Percentiles rank a stretch among this genome's conserved stretches.
These are phyloP conservation scores for Elysia crispata DNA, from an alignment of 2,888 invertebrate genomes.

Conservation along the genomic window DNA sequence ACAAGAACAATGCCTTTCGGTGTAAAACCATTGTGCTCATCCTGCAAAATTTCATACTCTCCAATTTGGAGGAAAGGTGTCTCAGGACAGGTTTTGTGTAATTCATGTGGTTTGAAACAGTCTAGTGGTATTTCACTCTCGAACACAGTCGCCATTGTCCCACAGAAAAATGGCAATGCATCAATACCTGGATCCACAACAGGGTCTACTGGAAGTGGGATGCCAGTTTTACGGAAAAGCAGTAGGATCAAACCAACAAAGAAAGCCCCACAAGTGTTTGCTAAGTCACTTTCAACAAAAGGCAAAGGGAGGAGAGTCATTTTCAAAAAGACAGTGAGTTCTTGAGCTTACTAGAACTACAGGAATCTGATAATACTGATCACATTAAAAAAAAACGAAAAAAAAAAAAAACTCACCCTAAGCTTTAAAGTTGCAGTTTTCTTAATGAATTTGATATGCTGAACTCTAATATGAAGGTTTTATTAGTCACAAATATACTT, in stretches of 20 bases:
- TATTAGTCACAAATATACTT: too few relatives aligned
- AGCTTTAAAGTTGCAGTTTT: too few relatives aligned
- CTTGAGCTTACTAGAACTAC: neutral
- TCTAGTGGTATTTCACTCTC: slow-evolving; percentile 48
- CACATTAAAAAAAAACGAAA: neutral
- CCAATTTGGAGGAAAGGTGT: slow-evolving; percentile 87
- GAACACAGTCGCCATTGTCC: neutral
- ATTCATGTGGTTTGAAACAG: slow-evolving; percentile 83
- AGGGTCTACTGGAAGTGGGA: slow-evolving; percentile 45
- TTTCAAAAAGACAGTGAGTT: slow-evolving; percentile 81
- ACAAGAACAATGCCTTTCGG: slow-evolving; percentile 66
- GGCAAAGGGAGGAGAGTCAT: slow-evolving; percentile 88
- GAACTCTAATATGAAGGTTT: too few relatives aligned
- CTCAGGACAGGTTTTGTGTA: slow-evolving; percentile 85
- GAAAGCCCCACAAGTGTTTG: slow-evolving; percentile 60
- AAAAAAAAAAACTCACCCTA: neutral
- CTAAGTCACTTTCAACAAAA: slow-evolving; percentile 78
- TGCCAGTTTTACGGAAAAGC: slow-evolving; percentile 71
- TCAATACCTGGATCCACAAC: slow-evolving; percentile 43
- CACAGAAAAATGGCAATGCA: slow-evolving; percentile 53
- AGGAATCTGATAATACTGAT: neutral
- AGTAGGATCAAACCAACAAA: slow-evolving; percentile 72
- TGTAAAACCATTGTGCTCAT: slow-evolving; percentile 67
- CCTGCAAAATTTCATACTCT: slow-evolving; percentile 66
- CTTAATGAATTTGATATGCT: too few relatives aligned